These are phyloP conservation scores for Porites evermanni DNA, from an alignment of 92 coral and sea anemone genomes.

Conservation along the genomic window DNA sequence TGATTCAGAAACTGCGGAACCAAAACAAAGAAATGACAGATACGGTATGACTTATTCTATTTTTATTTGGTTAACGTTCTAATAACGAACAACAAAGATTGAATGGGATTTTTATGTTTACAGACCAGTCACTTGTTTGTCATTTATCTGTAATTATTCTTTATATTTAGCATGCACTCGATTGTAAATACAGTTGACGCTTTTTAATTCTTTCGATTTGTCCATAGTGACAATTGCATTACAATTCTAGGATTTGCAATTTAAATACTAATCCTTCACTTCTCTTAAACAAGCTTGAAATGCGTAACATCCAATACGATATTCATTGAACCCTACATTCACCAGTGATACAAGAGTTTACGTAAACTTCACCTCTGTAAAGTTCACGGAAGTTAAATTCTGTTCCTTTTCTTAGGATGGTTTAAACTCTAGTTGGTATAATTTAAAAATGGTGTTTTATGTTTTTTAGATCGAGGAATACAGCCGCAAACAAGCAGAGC, in stretches of 20 bases:
- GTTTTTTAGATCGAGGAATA: constrained; percentile 69
- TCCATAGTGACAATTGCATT: background rate
- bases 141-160: background rate
- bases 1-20: constrained; percentile 76
- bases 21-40: constrained; percentile 74
- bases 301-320: background rate
- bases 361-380: background rate
- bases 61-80: background rate
- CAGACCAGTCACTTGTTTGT: background rate
- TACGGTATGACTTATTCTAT: constrained; percentile 56
- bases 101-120: background rate
- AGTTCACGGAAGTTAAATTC: too few relatives aligned
- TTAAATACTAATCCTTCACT: background rate
- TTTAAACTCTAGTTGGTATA: background rate
- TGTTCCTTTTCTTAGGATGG: too few relatives aligned
- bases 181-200: background rate
- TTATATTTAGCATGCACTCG: background rate
- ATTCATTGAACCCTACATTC: background rate
- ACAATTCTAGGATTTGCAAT: background rate
- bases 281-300: background rate
- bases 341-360: background rate
- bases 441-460: background rate
- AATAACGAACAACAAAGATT: background rate
- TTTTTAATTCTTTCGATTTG: background rate
- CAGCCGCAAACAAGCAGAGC: constrained; percentile 72